A percentile compares a stretch with the other conserved stretches of the same genome.
Conservation (phyloP, 2,888 invertebrate genomes). For the Oligia latruncula region DNA sequence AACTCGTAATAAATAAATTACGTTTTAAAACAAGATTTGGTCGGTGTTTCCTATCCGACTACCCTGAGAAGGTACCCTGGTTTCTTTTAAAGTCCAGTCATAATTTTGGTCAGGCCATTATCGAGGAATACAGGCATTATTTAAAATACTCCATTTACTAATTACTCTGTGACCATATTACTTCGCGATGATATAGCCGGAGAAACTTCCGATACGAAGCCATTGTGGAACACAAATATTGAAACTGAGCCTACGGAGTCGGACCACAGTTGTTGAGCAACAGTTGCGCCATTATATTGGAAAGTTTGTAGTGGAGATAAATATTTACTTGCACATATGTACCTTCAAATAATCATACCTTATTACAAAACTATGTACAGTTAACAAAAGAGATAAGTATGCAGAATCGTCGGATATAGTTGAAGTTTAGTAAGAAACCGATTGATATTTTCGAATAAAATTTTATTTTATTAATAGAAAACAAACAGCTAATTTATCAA, state of each 20-base stretch:
- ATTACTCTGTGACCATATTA: conserved; percentile 45
- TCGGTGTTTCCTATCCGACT: not conserved
- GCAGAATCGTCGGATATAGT: too few relatives aligned
- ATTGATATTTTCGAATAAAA: too few relatives aligned
- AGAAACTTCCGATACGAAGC: conserved; percentile 63
- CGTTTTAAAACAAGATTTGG: not conserved
- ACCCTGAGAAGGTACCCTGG: not conserved
- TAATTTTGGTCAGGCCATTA: not conserved
- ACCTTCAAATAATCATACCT: not conserved
- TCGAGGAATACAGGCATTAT: not conserved
- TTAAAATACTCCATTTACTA: conserved; percentile 21
- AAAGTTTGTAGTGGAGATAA: conserved; percentile 32
- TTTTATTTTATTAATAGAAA: too few relatives aligned
- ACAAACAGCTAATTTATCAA: too few relatives aligned
- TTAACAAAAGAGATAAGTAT: too few relatives aligned
- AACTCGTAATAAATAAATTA: not conserved
- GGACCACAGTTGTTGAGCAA: conserved; percentile 55
- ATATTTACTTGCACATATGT: conserved; percentile 29
- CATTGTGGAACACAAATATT: conserved; percentile 66
- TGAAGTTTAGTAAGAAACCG: too few relatives aligned
- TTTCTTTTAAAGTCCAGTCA: not conserved
- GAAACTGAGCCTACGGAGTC: conserved; percentile 59
- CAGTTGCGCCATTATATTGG: conserved; percentile 57
- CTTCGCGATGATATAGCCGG: conserved; percentile 50
- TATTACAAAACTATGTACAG: not conserved